A percentile compares a stretch with the other conserved stretches of the same genome.
These are phyloP conservation scores for Athripsodes cinereus DNA, from an alignment of 2,888 invertebrate species.

Conservation along the genomic window DNA sequence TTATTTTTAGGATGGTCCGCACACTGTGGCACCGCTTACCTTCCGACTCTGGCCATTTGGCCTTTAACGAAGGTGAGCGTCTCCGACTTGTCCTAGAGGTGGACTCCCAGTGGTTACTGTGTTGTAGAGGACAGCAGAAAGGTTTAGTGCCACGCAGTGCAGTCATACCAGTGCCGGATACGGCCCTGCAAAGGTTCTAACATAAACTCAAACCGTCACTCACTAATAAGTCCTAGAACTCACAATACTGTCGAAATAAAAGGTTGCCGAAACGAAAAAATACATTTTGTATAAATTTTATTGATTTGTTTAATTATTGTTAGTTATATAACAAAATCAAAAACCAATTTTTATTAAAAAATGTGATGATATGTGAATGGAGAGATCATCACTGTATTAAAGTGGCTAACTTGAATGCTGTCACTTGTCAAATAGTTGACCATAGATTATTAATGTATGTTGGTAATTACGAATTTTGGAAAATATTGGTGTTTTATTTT, in stretches of 20 bases:
- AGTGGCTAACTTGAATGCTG: no score
- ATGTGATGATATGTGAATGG: no score
- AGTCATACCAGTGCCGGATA: slow-evolving; percentile 43
- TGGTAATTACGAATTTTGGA: no score
- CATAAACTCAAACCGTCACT: slow-evolving; percentile 4
- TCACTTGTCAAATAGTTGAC: no score
- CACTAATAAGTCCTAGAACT: not conserved
- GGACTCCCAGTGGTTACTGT: slow-evolving; percentile 68
- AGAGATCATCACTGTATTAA: no score
- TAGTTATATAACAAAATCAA: no score
- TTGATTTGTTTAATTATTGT: no score
- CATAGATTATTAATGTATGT: no score
- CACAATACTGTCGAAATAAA: not conserved
- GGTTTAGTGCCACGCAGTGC: slow-evolving; percentile 70
- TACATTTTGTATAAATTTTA: no score
- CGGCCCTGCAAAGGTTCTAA: slow-evolving; percentile 26
- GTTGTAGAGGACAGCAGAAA: slow-evolving; percentile 69
- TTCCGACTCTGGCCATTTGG: slow-evolving; percentile 71
- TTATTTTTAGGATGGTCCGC: slow-evolving; percentile 56
- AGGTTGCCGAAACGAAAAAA: not conserved
- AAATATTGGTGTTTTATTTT: no score
- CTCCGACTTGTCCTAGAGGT: slow-evolving; percentile 69
- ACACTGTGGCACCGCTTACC: slow-evolving; percentile 68
- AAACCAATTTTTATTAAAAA: no score
- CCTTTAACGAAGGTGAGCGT: slow-evolving; percentile 71